A percentile compares a stretch with the other conserved stretches of the same genome.
These are phyloP conservation scores for Hirtodrosophila cameraria DNA, from an alignment of 2,888 invertebrate species.

Conservation along the genomic window DNA sequence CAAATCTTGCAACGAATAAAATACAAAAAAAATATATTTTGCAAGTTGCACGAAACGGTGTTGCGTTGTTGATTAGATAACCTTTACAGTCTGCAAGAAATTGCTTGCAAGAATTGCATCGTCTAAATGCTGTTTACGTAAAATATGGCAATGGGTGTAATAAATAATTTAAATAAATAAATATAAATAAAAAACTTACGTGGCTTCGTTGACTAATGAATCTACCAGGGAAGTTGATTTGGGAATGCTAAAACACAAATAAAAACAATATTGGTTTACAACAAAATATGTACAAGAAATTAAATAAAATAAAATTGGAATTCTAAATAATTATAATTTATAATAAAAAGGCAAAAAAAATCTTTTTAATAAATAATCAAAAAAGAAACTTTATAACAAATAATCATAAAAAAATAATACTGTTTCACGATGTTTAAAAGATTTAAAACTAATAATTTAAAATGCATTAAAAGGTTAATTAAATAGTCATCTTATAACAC, in stretches of 20 bases:
- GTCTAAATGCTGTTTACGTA: no score
- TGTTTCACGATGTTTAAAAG: no score
- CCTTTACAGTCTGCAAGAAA: no score
- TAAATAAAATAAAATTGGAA: conserved; percentile 12
- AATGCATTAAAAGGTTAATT: background rate
- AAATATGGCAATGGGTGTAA: background rate
- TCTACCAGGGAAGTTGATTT: conserved; percentile 74
- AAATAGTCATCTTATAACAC: no score
- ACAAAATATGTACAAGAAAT: no score
- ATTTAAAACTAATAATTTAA: no score
- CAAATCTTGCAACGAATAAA: no score
- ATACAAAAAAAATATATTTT: background rate
- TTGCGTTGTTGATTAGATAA: no score
- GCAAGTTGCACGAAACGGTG: no score
- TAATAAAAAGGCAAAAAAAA: background rate
- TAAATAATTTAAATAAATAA: conserved; percentile 25
- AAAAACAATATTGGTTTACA: conserved; percentile 17
- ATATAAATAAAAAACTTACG: conserved; percentile 70
- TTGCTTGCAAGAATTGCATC: no score
- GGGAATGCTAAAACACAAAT: conserved; percentile 63
- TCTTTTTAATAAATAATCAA: background rate
- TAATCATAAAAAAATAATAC: background rate
- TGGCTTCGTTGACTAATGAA: conserved; percentile 77
- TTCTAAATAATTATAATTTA: conserved; percentile 6
- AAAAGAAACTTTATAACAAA: background rate